Evolutionary conservation across 2,797 vertebrate genomes (phyloP), one percentile per base, ranked within the genome.

Genomic region (Gymnodraco acuticeps): DNA sequence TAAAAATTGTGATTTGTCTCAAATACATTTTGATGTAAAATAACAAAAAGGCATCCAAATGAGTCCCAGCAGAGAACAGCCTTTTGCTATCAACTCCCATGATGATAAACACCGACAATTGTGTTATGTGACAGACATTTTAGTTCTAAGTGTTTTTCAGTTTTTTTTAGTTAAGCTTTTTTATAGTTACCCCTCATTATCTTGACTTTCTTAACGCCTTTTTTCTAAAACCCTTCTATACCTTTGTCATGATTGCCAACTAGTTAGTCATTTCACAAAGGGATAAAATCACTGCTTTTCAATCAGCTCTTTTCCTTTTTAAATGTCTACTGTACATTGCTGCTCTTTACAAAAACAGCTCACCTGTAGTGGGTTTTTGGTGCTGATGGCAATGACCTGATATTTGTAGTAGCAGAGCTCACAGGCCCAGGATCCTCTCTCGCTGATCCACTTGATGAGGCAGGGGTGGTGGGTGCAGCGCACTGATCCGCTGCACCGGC

Each of bases 321-420:
- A 47, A 41, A 47, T 55, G 17, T 60, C 41, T 11, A 15, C n/a
- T n/a, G n/a, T n/a, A n/a, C 19, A n/a, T 4, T 1, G 1, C 16
- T 23, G 19, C 31, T 10, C 16, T 72, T 56, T 41, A 73, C 13
- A 33, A 3, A 23, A 2, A 2, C 27, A 46, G 46, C 85, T 94
- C 95, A 99, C 98, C 98, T 99, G 98, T 79, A 99, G 96, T 61
- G 98, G 98, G 91, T 99, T 99, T 95, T 99, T 99, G 93, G 98
- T 99, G 96, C 97, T 99, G 95, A 99, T 99, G 95, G 98, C 97
- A 85, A 99, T 98, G 94, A 99, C 98, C 73, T 99, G 97, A 89
- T 99, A 99, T 93, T 99, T 99, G 95, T 99, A 99, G 94, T 98
- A 99, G 92, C 98, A 99, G 74, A 99, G 95, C 88, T 99, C 98